Evolutionary conservation across 2,797 vertebrate genomes (phyloP).

Genomic region (Pseudochirops corinnae): DNA sequence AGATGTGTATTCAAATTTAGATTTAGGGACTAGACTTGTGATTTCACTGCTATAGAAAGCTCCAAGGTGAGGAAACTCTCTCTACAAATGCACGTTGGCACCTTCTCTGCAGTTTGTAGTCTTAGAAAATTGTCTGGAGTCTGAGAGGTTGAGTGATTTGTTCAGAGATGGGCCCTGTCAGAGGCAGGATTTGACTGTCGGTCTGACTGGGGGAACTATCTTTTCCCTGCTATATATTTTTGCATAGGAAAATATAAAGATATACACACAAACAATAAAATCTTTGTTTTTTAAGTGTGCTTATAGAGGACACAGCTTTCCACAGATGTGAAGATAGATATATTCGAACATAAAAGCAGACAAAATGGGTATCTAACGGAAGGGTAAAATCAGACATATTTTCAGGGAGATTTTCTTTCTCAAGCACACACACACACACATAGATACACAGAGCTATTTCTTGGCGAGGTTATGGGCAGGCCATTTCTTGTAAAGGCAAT

Average conservation of each 20-base stretch:
- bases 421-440: neutral
- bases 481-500: conserved; percentile 79
- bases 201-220: neutral
- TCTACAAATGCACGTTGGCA: neutral
- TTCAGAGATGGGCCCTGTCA: neutral
- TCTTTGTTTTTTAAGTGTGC: neutral
- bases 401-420: conserved; percentile 2
- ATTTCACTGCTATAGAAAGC: neutral
- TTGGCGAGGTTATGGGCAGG: conserved; percentile 49
- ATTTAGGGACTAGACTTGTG: neutral
- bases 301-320: neutral
- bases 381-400: neutral
- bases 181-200: neutral
- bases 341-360: neutral
- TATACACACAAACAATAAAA: neutral
- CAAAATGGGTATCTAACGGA: neutral
- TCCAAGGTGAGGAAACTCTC: neutral
- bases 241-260: neutral
- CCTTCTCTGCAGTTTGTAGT: neutral
- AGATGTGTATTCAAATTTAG: neutral
- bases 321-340: neutral
- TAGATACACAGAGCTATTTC: conserved; percentile 43
- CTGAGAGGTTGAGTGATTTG: neutral
- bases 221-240: neutral
- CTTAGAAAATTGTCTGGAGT: neutral